A percentile compares a stretch with the other conserved stretches of the same genome.
phyloP scores from a whole-genome alignment of 2,888 invertebrate genomes.

The Tetramorium bicarinatum region DNA sequence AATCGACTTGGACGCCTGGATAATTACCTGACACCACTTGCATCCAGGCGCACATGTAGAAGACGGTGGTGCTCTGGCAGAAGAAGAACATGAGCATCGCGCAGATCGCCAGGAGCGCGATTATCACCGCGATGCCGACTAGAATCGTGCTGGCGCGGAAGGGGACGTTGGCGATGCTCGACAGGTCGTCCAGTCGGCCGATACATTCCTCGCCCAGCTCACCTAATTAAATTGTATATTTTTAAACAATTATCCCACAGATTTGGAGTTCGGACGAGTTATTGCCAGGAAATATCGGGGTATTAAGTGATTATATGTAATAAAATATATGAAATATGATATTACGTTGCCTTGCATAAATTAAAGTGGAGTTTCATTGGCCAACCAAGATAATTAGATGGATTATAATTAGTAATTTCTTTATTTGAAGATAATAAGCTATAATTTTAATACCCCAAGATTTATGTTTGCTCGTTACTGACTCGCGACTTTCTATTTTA shows the following conservation, averaged over 20 bases:
- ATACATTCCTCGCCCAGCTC: constrained; percentile 94
- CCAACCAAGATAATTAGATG: not conserved
- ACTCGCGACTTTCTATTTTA: too few relatives aligned
- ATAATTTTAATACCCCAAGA: too few relatives aligned
- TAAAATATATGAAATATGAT: not conserved
- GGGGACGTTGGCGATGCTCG: constrained; percentile 93
- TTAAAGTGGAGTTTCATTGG: not conserved
- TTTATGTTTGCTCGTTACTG: too few relatives aligned
- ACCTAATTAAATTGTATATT: constrained; percentile 84
- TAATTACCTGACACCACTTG: constrained; percentile 96
- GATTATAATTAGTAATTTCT: not conserved
- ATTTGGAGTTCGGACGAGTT: not conserved
- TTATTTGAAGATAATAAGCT: too few relatives aligned
- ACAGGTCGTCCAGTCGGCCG: constrained; percentile 94
- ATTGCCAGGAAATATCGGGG: not conserved
- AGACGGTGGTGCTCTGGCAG: constrained; percentile 96
- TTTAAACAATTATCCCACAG: not conserved
- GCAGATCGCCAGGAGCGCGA: constrained; percentile 95
- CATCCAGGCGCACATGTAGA: constrained; percentile 97
- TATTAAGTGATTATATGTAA: not conserved
- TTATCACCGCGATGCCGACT: constrained; percentile 94
- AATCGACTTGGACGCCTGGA: not conserved
- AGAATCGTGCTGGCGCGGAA: constrained; percentile 96
- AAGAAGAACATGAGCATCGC: constrained; percentile 97
- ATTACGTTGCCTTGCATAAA: not conserved